Base-by-base conservation (phyloP, 2,888 invertebrate genomes). In the Cistogaster globosa region DNA sequence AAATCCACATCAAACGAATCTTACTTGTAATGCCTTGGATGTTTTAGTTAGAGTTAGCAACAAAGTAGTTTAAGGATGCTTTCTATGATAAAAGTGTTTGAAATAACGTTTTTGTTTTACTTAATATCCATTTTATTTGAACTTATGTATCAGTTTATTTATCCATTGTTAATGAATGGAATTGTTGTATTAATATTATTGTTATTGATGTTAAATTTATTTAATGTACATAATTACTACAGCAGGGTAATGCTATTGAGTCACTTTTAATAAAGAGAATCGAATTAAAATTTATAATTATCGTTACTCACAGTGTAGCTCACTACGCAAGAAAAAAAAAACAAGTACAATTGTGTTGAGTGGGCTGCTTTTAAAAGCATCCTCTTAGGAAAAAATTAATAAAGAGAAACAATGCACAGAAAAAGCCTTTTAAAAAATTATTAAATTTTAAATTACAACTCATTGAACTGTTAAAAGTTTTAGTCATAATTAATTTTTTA, bases 281-380 rank as follows among this genome's bases (percentile, higher is more conserved):
- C n/a, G n/a, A n/a, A n/a, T n/a, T 76, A 69, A 77, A 82, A 75
- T 22, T 60, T 53, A 75, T 68, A 69, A 81, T 75, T 75, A 69
- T 51, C 60, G 48, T 63, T 63, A 69, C 68, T 68, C 55, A 69
- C 48, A 63, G 75, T 69, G 69, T 75, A 67, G 76, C 75, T 75
- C 69, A 75, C 63, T 75, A 48, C n/a, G n/a, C n/a, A n/a, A n/a
- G n/a, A 57, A 69, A 63, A 75, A 76, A 62, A 60, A 14, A 63
- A 22, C 5, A 26, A 45, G 20, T 26, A 67, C 62, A 38, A 51
- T 6, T 12, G 45, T 18, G 7, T 74, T 62, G 26, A 65, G 11
- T 36, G 3, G 1, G 14, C 48, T 16, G 12, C n/a, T 53, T 62
- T 53, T 63, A 16, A 9, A 5, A 20, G 51, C 51, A 60, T 22